phyloP scores from a whole-genome alignment of 2,888 invertebrate species.

The Marasmarcha lunaedactyla region DNA sequence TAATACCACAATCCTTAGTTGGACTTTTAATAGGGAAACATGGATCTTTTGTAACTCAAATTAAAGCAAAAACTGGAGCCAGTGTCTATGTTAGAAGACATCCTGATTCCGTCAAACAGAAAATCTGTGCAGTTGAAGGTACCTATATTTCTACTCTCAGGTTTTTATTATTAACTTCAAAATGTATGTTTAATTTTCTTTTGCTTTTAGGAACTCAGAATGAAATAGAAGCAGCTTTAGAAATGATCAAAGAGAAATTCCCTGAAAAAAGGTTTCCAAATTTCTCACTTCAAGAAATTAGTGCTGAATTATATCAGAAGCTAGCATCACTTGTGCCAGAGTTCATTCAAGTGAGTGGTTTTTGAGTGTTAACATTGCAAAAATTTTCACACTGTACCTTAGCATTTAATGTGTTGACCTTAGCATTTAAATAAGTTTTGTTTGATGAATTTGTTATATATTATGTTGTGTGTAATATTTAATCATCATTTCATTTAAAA shows the following conservation, averaged over 20 bases:
- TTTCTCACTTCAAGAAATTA: constrained; percentile 76
- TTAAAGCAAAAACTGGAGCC: constrained; percentile 83
- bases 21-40: constrained; percentile 89
- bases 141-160: constrained; percentile 16
- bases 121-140: constrained; percentile 89
- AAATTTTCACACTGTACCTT: too few species aligned
- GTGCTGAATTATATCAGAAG: constrained; percentile 62
- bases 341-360: constrained; percentile 64
- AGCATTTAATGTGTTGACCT: constrained; percentile 6
- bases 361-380: too few species aligned
- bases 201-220: constrained; percentile 72
- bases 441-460: too few species aligned
- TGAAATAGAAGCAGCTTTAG: constrained; percentile 85
- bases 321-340: constrained; percentile 64
- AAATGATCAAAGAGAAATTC: constrained; percentile 87
- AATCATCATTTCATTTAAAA: too few species aligned
- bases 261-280: constrained; percentile 84
- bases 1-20: constrained; percentile 80
- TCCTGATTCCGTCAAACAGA: constrained; percentile 78
- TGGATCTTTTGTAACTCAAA: constrained; percentile 84
- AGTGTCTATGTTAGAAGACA: constrained; percentile 84
- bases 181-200: background rate
- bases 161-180: background rate
- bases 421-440: constrained; percentile 9
- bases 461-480: too few species aligned